phyloP scores from a whole-genome alignment of 2,888 invertebrate species.

The Xanthostigma xanthostigma region DNA sequence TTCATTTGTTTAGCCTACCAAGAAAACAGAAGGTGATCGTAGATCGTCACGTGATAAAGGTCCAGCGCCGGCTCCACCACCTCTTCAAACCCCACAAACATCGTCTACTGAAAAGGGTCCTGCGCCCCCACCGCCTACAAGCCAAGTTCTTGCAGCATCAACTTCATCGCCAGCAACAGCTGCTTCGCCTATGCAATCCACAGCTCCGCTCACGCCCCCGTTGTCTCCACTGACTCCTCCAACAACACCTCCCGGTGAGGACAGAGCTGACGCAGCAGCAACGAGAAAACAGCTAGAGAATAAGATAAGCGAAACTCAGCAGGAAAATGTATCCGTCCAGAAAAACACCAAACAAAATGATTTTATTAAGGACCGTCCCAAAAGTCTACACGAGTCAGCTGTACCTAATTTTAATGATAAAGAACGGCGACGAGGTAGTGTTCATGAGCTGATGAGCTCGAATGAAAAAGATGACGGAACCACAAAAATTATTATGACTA shows the following conservation, averaged over 20 bases:
- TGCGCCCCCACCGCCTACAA: conserved; percentile 13
- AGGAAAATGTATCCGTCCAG: too few species aligned
- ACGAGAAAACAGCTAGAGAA: neutral
- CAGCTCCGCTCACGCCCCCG: conserved; percentile 26
- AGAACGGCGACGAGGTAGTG: too few species aligned
- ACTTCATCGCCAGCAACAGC: conserved; percentile 16
- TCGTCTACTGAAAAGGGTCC: conserved; percentile 15
- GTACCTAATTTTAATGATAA: too few species aligned
- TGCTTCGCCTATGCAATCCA: conserved; percentile 20
- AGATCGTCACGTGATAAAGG: conserved; percentile 55
- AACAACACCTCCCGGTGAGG: conserved; percentile 5
- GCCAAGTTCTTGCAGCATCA: conserved; percentile 10
- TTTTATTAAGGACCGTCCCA: too few species aligned
- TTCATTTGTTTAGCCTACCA: conserved; percentile 38
- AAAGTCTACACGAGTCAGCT: too few species aligned
- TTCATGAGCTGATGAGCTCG: too few species aligned
- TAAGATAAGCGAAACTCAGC: neutral
- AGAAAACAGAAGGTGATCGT: conserved; percentile 43
- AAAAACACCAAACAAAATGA: too few species aligned
- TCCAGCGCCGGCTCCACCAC: conserved; percentile 55
- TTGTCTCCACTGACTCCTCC: conserved; percentile 26
- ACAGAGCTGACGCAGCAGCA: conserved; percentile 1
- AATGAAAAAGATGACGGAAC: too few species aligned
- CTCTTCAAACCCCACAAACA: conserved; percentile 17
- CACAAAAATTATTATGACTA: too few species aligned